Percentiles rank a stretch among this genome's conserved stretches.
phyloP scores from a whole-genome alignment of 2,888 invertebrate genomes.

The Mythimna vitellina region DNA sequence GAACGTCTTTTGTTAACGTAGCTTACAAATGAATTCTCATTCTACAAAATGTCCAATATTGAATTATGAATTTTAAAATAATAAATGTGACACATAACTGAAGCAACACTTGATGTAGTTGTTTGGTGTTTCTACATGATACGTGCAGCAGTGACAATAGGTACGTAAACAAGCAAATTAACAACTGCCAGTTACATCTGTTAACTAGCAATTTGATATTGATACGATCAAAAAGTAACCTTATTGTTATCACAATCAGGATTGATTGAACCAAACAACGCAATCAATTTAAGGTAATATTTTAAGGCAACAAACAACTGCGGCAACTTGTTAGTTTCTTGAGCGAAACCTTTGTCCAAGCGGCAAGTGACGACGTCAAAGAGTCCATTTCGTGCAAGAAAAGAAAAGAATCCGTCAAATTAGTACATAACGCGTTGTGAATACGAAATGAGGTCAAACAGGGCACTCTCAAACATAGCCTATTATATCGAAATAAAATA shows the following conservation, averaged over 20 bases:
- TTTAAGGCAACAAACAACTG: slow-evolving; percentile 45
- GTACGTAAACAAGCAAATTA: neutral
- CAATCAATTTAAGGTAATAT: slow-evolving; percentile 42
- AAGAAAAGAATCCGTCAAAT: slow-evolving; percentile 88
- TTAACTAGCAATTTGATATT: neutral
- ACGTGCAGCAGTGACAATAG: neutral
- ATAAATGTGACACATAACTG: neutral
- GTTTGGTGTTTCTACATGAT: slow-evolving; percentile 6
- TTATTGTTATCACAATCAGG: slow-evolving; percentile 56
- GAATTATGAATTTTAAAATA: slow-evolving; percentile 20
- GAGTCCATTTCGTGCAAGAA: slow-evolving; percentile 83
- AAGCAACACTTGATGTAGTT: slow-evolving; percentile 1
- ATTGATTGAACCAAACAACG: slow-evolving; percentile 53
- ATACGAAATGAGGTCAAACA: slow-evolving; percentile 89
- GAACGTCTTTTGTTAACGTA: slow-evolving; percentile 12
- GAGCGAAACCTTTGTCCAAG: slow-evolving; percentile 73
- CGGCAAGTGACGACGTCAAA: slow-evolving; percentile 83
- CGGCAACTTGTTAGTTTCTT: slow-evolving; percentile 65
- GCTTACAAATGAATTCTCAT: slow-evolving; percentile 19
- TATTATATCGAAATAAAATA: slow-evolving; percentile 89
- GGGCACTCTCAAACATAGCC: slow-evolving; percentile 86
- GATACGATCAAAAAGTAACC: slow-evolving; percentile 3
- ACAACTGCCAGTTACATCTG: neutral
- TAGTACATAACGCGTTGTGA: slow-evolving; percentile 88
- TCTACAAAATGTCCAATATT: slow-evolving; percentile 23